Conservation (phyloP, 1,140 invertebrate species). For the Drosophila rhopaloa region DNA sequence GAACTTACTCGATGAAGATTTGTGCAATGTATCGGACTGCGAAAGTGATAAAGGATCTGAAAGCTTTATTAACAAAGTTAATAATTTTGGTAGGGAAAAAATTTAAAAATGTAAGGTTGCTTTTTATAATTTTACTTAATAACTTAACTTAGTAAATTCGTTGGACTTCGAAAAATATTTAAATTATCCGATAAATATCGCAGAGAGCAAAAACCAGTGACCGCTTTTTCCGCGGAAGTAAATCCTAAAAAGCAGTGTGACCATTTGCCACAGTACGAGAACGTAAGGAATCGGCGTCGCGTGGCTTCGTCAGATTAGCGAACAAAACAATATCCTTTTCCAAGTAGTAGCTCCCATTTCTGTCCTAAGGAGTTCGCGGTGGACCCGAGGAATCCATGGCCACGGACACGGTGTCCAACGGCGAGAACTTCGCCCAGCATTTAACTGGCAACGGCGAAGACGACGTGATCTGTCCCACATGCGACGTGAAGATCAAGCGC, state of each 20-base stretch:
- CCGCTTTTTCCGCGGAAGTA: too few species aligned
- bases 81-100: too few species aligned
- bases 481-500: conserved; percentile 90
- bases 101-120: too few species aligned
- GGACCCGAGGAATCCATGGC: conserved; percentile 55
- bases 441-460: conserved; percentile 81
- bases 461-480: conserved; percentile 89
- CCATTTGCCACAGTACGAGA: not conserved
- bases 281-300: conserved; percentile 35
- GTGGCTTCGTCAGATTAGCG: conserved; percentile 32
- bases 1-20: too few species aligned
- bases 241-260: conserved; percentile 7
- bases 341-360: not conserved
- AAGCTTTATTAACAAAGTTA: not conserved
- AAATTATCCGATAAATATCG: conserved; percentile 1
- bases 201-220: not conserved
- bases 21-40: too few species aligned
- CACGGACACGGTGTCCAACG: conserved; percentile 83
- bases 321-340: conserved; percentile 34
- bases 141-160: too few species aligned
- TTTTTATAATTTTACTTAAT: too few species aligned
- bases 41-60: too few species aligned
- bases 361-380: not conserved
- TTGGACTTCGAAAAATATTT: too few species aligned
- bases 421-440: conserved; percentile 86